Conservation (phyloP, 2,888 invertebrate genomes). For the Bellardia pandia region DNA sequence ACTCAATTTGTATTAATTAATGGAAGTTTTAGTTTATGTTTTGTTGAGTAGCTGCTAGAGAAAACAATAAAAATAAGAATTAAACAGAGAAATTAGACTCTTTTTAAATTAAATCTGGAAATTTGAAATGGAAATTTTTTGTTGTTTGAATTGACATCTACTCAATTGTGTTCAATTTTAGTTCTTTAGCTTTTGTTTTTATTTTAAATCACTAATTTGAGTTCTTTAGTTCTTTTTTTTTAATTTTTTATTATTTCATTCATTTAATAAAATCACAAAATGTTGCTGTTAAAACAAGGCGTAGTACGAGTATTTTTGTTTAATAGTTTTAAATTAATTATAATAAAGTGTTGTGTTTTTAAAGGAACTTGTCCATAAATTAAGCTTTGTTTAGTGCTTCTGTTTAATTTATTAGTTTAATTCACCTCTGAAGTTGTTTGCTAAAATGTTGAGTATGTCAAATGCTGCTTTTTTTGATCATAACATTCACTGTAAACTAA, state of each 20-base stretch:
- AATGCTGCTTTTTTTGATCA: background rate
- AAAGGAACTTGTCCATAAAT: slow-evolving; percentile 47
- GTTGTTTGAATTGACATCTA: background rate
- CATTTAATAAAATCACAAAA: slow-evolving; percentile 65
- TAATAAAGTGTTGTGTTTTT: background rate
- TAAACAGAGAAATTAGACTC: too few relatives aligned
- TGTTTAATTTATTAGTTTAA: background rate
- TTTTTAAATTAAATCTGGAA: too few relatives aligned
- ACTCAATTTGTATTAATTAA: slow-evolving; percentile 33
- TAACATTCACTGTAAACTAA: background rate
- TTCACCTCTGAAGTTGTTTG: background rate
- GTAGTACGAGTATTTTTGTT: slow-evolving; percentile 11
- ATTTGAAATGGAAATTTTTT: too few relatives aligned
- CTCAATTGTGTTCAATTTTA: slow-evolving; percentile 31
- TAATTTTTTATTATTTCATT: background rate
- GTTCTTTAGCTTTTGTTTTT: background rate
- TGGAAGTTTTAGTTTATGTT: slow-evolving; percentile 50
- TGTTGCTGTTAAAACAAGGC: slow-evolving; percentile 63
- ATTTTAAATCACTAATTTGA: slow-evolving; percentile 38
- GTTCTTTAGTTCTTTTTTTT: slow-evolving; percentile 44
- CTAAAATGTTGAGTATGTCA: background rate
- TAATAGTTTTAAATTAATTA: slow-evolving; percentile 23
- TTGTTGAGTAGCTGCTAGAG: background rate
- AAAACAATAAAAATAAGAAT: slow-evolving; percentile 29
- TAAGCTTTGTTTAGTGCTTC: background rate